Evolutionary conservation across 1,140 invertebrate species (phyloP).

Genomic region (Apis dorsata): DNA sequence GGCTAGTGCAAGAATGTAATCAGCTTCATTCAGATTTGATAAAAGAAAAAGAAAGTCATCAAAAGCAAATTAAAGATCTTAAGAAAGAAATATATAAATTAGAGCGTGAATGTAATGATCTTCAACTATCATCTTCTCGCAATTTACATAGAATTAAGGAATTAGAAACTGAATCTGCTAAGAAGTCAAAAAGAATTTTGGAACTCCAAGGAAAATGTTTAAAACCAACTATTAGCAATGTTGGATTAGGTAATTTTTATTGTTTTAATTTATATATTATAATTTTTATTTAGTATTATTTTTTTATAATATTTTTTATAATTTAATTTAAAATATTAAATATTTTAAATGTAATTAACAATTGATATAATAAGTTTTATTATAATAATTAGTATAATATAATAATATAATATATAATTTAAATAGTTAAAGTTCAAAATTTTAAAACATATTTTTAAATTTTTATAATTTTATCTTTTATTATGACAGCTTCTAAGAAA

Average conservation of each 20-base stretch:
- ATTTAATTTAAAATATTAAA: neutral
- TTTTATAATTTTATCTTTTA: neutral
- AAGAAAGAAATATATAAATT: constrained; percentile 81
- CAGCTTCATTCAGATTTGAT: constrained; percentile 85
- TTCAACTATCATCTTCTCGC: constrained; percentile 81
- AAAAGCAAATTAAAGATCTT: constrained; percentile 82
- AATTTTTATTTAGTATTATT: constrained; percentile 14
- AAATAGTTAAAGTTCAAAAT: neutral
- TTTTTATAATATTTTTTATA: constrained; percentile 10
- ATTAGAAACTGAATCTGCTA: constrained; percentile 81
- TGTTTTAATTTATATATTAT: neutral
- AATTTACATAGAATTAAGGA: constrained; percentile 81
- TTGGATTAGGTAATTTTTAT: constrained; percentile 68
- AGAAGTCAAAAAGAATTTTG: constrained; percentile 82
- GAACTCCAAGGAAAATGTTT: constrained; percentile 82
- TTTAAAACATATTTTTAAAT: neutral
- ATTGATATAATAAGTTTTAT: constrained; percentile 20
- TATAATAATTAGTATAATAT: neutral
- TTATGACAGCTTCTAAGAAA: constrained; percentile 69
- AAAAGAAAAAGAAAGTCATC: constrained; percentile 83
- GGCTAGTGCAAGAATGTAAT: constrained; percentile 86
- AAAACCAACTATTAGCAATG: constrained; percentile 78
- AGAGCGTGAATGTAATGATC: constrained; percentile 82
- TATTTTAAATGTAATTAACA: neutral
- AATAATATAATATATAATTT: constrained; percentile 10